Evolutionary conservation across 2,888 invertebrate genomes (phyloP).

Genomic region (Dasypolia templi): DNA sequence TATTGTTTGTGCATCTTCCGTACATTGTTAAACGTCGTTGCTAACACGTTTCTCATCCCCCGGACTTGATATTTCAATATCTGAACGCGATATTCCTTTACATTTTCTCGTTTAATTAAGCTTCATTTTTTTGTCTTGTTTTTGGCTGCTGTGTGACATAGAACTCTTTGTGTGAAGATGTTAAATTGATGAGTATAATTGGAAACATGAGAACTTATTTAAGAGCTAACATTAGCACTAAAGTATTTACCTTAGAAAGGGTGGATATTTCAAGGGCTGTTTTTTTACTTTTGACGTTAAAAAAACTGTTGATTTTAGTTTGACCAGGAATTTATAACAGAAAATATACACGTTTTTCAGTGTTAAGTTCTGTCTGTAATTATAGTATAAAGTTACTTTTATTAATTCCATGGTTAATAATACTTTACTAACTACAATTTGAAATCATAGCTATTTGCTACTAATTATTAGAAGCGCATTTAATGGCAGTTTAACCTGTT

Average conservation of each 20-base stretch:
- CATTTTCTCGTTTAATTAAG: constrained; percentile 25
- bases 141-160: neutral
- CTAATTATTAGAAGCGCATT: constrained; percentile 17
- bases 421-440: constrained; percentile 2
- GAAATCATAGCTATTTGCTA: constrained; percentile 1
- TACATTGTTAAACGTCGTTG: neutral
- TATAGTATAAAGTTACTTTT: neutral
- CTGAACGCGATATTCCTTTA: constrained; percentile 43
- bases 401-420: neutral
- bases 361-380: neutral
- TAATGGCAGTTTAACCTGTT: constrained; percentile 14
- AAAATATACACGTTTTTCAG: neutral
- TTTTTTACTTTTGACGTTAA: neutral
- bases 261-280: neutral
- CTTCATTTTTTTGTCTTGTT: constrained; percentile 35
- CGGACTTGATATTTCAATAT: constrained; percentile 49
- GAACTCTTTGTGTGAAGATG: constrained; percentile 14
- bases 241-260: neutral
- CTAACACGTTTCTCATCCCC: constrained; percentile 32
- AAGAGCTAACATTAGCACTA: too few species aligned
- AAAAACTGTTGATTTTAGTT: neutral
- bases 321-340: too few species aligned
- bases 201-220: neutral
- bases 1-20: neutral
- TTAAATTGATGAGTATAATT: constrained; percentile 11